Evolutionary conservation across 1,140 invertebrate species (phyloP), one percentile per base, ranked within the genome.

Genomic region (Rhopalosiphum maidis): DNA sequence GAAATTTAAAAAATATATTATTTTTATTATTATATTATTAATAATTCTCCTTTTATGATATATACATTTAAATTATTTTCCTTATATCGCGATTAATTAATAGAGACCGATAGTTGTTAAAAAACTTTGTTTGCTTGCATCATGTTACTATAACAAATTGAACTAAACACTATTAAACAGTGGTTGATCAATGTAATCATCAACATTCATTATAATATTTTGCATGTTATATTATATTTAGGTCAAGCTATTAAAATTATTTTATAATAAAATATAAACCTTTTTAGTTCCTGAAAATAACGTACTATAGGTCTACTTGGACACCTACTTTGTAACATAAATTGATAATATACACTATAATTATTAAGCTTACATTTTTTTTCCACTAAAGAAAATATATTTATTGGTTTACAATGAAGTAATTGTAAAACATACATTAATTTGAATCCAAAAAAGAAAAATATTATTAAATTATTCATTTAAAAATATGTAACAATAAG

Each of bases 41-140:
- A n/a, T 18, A 15, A 77, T 35, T 77, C n/a, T n/a, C 15, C 15
- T 77, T n/a, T 77, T 18, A 77, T 18, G 21, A 77, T 21, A 77
- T n/a, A 77, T 0, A 77, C 30, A 77, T n/a, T 77, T 77, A 15
- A 77, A 9, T 77, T 77, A 6, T n/a, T 77, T 77, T 77, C 30
- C n/a, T 77, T 35, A 77, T 77, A n/a, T 18, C n/a, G 4, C 60
- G 30, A 35, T 77, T 77, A 77, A 77, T 77, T 77, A n/a, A 77
- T n/a, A 77, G n/a, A 77, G 60, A 15, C 23, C 18, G 60, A 35
- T 77, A 30, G 60, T n/a, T 77, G 30, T 77, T 77, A 41, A 21
- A 83, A 23, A 83, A 83, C 82, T 83, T 83, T 82, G 77, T 82
- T 82, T 83, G 21, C 82, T 77, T 23, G 82, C 82, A 83, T 83